Conservation (phyloP, 2,113 vertebrate species). For the Carassius gibelio region DNA sequence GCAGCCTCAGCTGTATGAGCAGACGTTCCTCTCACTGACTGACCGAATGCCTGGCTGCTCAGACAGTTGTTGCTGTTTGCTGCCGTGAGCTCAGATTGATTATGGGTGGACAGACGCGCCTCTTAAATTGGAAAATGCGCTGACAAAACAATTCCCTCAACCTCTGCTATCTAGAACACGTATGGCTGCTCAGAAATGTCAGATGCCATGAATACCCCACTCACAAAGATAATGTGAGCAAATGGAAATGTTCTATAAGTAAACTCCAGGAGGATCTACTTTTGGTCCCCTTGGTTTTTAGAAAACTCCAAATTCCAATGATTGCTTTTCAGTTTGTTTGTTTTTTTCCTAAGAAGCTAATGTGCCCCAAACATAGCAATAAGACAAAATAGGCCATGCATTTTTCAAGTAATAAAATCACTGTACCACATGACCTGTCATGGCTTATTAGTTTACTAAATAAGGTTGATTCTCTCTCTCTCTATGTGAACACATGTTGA, state of each 20-base stretch:
- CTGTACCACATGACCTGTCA: background rate
- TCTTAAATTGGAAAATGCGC: conserved; percentile 45
- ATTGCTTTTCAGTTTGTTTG: no score
- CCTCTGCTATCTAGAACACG: conserved; percentile 39
- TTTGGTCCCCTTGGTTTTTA: background rate
- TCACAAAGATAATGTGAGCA: background rate
- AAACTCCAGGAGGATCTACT: background rate
- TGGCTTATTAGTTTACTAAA: background rate
- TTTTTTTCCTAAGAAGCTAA: background rate
- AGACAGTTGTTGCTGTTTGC: conserved; percentile 41
- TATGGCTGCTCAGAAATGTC: conserved; percentile 36
- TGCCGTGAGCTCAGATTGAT: conserved; percentile 9
- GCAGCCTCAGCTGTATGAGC: conserved; percentile 9
- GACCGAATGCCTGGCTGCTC: conserved; percentile 24
- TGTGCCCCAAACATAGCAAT: background rate
- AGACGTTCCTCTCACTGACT: conserved; percentile 12
- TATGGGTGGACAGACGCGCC: conserved; percentile 27
- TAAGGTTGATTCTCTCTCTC: background rate
- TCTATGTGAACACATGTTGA: background rate
- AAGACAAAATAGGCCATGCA: background rate
- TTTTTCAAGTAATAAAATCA: background rate
- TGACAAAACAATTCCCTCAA: conserved; percentile 48
- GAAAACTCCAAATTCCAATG: no score
- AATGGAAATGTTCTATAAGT: background rate
- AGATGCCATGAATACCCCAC: conserved; percentile 17